Conservation (phyloP, 2,888 invertebrate genomes). For the Biston stratarius region DNA sequence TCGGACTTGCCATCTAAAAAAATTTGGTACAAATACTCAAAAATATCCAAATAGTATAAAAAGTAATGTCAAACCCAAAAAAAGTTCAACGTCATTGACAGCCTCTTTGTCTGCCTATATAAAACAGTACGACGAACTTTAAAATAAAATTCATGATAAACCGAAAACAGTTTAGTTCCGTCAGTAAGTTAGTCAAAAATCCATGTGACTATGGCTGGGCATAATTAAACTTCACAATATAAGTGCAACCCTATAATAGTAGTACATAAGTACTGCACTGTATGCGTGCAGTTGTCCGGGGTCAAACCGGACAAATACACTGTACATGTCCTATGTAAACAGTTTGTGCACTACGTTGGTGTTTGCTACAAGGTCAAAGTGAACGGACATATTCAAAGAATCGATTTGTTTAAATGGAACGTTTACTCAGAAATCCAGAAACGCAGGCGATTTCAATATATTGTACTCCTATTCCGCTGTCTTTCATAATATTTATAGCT, state of each 20-base stretch:
- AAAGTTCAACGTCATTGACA: too few relatives aligned
- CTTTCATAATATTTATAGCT: slow-evolving; percentile 10
- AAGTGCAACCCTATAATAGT: slow-evolving; percentile 36
- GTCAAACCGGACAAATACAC: slow-evolving; percentile 56
- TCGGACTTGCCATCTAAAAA: too few relatives aligned
- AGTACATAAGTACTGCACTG: background rate
- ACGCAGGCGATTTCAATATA: slow-evolving; percentile 25
- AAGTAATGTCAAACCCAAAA: too few relatives aligned
- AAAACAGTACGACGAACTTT: too few relatives aligned
- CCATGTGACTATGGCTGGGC: too few relatives aligned
- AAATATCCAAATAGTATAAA: too few relatives aligned
- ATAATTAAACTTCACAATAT: slow-evolving; percentile 40
- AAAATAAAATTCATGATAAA: too few relatives aligned
- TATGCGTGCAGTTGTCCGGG: slow-evolving; percentile 31
- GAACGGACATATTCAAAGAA: slow-evolving; percentile 53
- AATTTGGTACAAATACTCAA: too few relatives aligned
- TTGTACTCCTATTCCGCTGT: slow-evolving; percentile 19
- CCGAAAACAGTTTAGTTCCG: too few relatives aligned
- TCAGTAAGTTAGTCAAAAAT: too few relatives aligned
- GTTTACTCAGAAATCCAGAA: slow-evolving; percentile 37
- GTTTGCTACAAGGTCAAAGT: slow-evolving; percentile 52
- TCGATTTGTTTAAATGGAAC: slow-evolving; percentile 36
- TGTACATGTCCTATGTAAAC: slow-evolving; percentile 61
- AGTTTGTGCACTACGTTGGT: slow-evolving; percentile 58
- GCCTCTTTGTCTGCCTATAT: too few relatives aligned